A percentile compares a stretch with the other conserved stretches of the same genome.
Evolutionary conservation across 2,888 invertebrate genomes (phyloP).

Genomic region (Chymomyza caudatula): DNA sequence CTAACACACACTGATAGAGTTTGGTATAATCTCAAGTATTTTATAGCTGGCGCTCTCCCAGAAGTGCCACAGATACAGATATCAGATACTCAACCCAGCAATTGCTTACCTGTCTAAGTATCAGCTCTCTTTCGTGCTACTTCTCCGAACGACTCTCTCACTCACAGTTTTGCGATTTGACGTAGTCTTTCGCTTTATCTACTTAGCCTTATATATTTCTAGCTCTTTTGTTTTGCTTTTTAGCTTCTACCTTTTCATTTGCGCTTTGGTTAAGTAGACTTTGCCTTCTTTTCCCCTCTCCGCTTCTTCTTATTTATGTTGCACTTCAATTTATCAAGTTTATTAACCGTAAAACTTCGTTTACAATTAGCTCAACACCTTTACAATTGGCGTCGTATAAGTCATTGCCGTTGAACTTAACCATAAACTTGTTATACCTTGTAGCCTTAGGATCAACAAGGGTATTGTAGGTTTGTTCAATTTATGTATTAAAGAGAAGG

Average conservation of each 20-base stretch:
- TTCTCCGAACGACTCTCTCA: neutral
- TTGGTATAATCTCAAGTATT: constrained; percentile 6
- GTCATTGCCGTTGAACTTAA: constrained; percentile 11
- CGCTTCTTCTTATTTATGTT: constrained; percentile 37
- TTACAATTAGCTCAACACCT: constrained; percentile 35
- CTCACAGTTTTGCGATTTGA: neutral
- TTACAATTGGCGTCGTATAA: constrained; percentile 24
- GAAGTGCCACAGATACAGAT: constrained; percentile 17
- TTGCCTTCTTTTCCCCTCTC: neutral
- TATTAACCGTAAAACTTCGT: constrained; percentile 54
- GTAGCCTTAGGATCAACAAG: too few relatives aligned
- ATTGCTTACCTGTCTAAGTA: constrained; percentile 28
- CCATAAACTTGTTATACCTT: neutral
- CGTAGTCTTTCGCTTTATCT: neutral
- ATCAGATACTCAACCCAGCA: constrained; percentile 19
- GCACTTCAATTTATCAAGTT: constrained; percentile 52
- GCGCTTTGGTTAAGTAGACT: constrained; percentile 11
- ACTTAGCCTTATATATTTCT: constrained; percentile 33
- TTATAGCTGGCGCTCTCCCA: constrained; percentile 9
- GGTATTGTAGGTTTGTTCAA: too few relatives aligned
- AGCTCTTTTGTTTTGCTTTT: constrained; percentile 62
- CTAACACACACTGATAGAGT: neutral
- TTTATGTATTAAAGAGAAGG: too few relatives aligned
- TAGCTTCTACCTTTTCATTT: constrained; percentile 36
- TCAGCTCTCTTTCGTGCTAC: constrained; percentile 15